Evolutionary conservation across 2,888 invertebrate genomes (phyloP).

Genomic region (Protonemura montana): DNA sequence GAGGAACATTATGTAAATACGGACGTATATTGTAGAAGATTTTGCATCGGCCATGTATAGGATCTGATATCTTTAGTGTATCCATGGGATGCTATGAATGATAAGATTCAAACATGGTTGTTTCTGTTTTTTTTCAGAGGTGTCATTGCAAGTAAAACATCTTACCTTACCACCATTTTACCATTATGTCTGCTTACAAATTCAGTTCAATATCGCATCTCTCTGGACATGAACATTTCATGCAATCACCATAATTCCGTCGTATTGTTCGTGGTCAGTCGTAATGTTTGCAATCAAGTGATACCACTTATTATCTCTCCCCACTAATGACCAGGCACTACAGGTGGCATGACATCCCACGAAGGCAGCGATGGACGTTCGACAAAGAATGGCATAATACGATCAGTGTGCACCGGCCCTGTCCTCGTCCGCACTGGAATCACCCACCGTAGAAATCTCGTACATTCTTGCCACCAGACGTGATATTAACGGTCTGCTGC

Average conservation of each 20-base stretch:
- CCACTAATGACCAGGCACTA: neutral
- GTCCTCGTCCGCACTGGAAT: neutral
- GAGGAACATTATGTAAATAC: neutral
- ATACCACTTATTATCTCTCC: neutral
- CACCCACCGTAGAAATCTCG: neutral
- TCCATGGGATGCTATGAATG: too few relatives aligned
- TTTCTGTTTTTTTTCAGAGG: neutral
- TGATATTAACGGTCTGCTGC: neutral
- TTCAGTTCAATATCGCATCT: neutral
- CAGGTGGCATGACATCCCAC: neutral
- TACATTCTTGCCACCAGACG: neutral
- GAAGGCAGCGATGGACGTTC: neutral
- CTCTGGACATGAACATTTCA: conserved; percentile 3
- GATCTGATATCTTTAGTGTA: neutral
- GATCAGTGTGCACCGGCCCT: neutral
- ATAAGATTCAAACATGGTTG: too few relatives aligned
- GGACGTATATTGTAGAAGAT: neutral
- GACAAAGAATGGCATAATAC: neutral
- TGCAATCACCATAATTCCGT: neutral
- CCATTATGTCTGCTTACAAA: neutral
- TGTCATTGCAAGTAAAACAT: conserved; percentile 7
- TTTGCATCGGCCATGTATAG: neutral
- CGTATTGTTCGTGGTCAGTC: conserved; percentile 12
- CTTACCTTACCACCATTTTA: neutral
- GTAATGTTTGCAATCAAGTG: neutral